These are phyloP conservation scores for Drosophila nr. perissopoda DNA, from an alignment of 2,888 invertebrate genomes.

Conservation along the genomic window DNA sequence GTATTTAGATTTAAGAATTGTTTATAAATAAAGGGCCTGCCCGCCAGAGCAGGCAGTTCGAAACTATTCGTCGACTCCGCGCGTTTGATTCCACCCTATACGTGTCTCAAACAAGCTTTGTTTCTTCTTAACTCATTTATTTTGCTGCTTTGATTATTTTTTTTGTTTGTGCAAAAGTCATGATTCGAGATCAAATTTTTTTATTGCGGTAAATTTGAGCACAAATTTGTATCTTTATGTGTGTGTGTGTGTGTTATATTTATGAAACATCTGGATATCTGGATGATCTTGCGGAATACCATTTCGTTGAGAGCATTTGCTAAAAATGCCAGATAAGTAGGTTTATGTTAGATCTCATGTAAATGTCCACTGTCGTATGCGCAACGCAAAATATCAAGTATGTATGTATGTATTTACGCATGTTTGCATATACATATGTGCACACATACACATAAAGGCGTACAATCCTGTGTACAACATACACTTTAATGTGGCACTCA, in stretches of 20 bases:
- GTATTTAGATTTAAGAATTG: too few relatives aligned
- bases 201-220: neutral
- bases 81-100: too few relatives aligned
- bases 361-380: constrained; percentile 24
- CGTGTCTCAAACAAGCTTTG: too few relatives aligned
- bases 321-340: neutral
- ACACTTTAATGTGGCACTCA: constrained; percentile 51
- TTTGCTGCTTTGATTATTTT: neutral
- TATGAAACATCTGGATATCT: neutral
- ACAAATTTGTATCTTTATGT: neutral
- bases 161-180: neutral
- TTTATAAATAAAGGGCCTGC: too few relatives aligned
- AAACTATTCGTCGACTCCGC: too few relatives aligned
- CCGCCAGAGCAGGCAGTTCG: too few relatives aligned
- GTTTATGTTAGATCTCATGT: neutral
- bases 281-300: neutral
- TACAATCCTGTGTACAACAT: neutral
- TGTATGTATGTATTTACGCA: neutral
- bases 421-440: neutral
- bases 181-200: neutral
- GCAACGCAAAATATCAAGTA: constrained; percentile 3
- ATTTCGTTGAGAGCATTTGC: constrained; percentile 1
- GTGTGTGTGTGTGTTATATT: neutral
- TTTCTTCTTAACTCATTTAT: too few relatives aligned
- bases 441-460: neutral